These are phyloP conservation scores for Drosophila ohnishii DNA, from an alignment of 1,140 invertebrate genomes.

Conservation along the genomic window DNA sequence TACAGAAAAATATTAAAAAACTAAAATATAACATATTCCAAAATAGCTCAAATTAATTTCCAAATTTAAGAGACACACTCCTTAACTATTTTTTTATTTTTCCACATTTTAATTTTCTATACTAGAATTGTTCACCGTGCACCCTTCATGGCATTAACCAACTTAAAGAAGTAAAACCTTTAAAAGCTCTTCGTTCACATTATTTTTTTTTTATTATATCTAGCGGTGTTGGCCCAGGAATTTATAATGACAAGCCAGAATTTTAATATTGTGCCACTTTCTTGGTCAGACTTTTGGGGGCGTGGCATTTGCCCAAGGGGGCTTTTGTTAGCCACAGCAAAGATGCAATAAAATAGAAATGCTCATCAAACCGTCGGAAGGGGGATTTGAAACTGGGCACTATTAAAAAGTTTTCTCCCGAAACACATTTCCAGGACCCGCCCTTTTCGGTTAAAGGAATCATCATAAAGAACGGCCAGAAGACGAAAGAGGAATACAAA, in stretches of 20 bases:
- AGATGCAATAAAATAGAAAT: slow-evolving; percentile 78
- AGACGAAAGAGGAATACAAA: slow-evolving; percentile 22
- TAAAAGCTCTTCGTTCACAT: slow-evolving; percentile 22
- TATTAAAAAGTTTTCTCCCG: slow-evolving; percentile 72
- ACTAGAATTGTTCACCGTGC: background rate
- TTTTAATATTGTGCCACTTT: slow-evolving; percentile 70
- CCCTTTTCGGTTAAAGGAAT: slow-evolving; percentile 46
- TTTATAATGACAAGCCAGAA: slow-evolving; percentile 78
- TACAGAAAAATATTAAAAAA: too few species aligned
- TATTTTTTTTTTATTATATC: slow-evolving; percentile 40
- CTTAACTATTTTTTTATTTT: background rate
- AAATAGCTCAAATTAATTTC: too few species aligned
- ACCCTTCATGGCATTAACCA: slow-evolving; percentile 23
- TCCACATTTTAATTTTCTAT: too few species aligned
- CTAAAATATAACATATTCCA: too few species aligned
- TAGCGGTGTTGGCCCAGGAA: slow-evolving; percentile 37
- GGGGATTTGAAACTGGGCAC: slow-evolving; percentile 20
- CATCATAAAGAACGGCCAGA: slow-evolving; percentile 25
- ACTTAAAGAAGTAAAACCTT: slow-evolving; percentile 28
- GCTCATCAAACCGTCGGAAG: slow-evolving; percentile 56
- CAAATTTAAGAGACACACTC: too few species aligned
- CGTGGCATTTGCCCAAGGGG: slow-evolving; percentile 52
- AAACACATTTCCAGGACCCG: slow-evolving; percentile 37
- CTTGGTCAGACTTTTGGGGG: slow-evolving; percentile 16
- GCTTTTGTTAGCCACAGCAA: slow-evolving; percentile 64